Evolutionary conservation across 2,888 invertebrate species (phyloP).

Genomic region (Drosophila nigricruria): DNA sequence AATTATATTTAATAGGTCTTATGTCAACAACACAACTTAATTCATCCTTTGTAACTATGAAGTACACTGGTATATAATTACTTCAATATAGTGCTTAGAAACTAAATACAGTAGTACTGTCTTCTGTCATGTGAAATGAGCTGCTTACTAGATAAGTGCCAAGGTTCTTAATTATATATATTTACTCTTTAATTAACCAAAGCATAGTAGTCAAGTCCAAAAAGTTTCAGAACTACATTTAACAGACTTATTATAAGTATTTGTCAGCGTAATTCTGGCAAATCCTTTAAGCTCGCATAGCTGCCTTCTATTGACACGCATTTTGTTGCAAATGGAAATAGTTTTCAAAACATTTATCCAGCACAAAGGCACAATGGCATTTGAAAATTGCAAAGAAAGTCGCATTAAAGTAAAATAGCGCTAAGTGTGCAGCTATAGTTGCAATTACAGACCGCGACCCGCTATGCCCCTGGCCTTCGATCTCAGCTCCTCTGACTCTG

Average conservation of each 20-base stretch:
- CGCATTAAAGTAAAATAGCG: slow-evolving; percentile 74
- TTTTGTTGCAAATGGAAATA: slow-evolving; percentile 65
- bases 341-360: slow-evolving; percentile 68
- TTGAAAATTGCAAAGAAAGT: slow-evolving; percentile 53
- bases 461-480: slow-evolving; percentile 10
- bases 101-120: neutral
- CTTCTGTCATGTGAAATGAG: neutral
- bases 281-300: slow-evolving; percentile 15
- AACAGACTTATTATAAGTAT: slow-evolving; percentile 6
- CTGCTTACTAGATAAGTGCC: slow-evolving; percentile 6
- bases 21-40: neutral
- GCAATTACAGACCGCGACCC: slow-evolving; percentile 63
- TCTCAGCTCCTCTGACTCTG: neutral
- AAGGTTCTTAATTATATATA: neutral
- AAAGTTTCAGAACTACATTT: neutral
- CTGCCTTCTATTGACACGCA: slow-evolving; percentile 35
- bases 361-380: slow-evolving; percentile 67
- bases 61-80: neutral
- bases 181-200: neutral
- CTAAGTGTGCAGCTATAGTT: slow-evolving; percentile 70
- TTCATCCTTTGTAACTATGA: neutral
- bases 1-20: neutral
- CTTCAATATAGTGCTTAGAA: neutral
- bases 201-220: neutral
- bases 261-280: slow-evolving; percentile 10